These are phyloP conservation scores for Pristionchus arcanus DNA, from an alignment of 2,888 invertebrate genomes.

Conservation along the genomic window DNA sequence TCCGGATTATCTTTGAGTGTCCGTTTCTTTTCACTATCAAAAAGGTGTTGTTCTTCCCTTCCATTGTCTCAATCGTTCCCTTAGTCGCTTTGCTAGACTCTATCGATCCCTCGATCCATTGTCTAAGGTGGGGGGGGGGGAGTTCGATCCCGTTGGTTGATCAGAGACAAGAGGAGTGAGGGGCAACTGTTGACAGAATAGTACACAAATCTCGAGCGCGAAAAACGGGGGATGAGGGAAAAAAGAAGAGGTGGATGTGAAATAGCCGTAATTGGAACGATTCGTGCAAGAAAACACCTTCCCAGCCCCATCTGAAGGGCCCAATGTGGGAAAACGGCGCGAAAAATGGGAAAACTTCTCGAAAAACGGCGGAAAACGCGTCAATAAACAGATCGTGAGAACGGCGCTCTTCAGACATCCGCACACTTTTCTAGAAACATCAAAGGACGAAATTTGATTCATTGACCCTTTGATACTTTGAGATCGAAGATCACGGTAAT, in stretches of 20 bases:
- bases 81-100: slow-evolving; percentile 1
- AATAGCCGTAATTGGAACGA: slow-evolving; percentile 30
- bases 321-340: slow-evolving; percentile 25
- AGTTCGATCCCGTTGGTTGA: neutral
- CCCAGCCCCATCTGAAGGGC: neutral
- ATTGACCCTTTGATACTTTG: neutral
- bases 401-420: neutral
- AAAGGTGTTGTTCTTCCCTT: slow-evolving; percentile 6
- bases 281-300: neutral
- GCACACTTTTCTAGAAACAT: neutral
- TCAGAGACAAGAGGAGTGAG: neutral
- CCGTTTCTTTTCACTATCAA: neutral
- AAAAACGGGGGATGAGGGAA: neutral
- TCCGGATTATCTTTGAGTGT: neutral
- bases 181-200: neutral
- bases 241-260: neutral
- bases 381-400: slow-evolving; percentile 12
- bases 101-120: slow-evolving; percentile 1
- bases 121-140: neutral
- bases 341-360: no score
- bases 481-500: neutral
- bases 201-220: slow-evolving; percentile 33
- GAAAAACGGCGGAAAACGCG: neutral
- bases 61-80: slow-evolving; percentile 4
- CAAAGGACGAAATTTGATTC: neutral